Percentiles rank a stretch among this genome's conserved stretches.
These are phyloP conservation scores for Temnopleurus reevesii DNA, from an alignment of 53 echinoderm and acorn worm genomes.

Conservation along the genomic window DNA sequence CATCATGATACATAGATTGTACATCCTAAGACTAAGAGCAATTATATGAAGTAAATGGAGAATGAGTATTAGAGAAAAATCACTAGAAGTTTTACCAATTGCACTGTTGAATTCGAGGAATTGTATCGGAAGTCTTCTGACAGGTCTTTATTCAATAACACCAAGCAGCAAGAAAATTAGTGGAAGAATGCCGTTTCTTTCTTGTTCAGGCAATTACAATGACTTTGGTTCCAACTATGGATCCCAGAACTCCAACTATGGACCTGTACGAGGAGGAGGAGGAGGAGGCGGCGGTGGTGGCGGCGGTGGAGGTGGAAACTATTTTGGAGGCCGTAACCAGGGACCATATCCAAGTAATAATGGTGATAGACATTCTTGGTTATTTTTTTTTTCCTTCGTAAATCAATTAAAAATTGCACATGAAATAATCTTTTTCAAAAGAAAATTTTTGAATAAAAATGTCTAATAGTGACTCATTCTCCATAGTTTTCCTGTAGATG, in stretches of 20 bases:
- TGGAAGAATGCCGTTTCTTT: constrained; percentile 12
- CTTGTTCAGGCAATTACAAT: constrained; percentile 40
- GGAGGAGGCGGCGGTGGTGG: constrained; percentile 23
- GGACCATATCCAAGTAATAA: constrained; percentile 49
- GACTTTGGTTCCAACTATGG: constrained; percentile 58
- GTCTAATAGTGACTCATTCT: not conserved
- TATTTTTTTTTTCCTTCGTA: not conserved
- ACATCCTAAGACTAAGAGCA: too few species aligned
- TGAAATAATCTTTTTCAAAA: too few species aligned
- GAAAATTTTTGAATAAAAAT: not conserved
- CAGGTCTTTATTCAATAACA: not conserved
- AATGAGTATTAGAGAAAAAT: constrained; percentile 18
- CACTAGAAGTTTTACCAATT: too few species aligned
- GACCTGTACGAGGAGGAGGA: constrained; percentile 44
- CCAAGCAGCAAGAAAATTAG: not conserved
- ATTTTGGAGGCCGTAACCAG: constrained; percentile 48
- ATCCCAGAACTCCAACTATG: constrained; percentile 53
- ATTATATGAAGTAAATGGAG: constrained; percentile 7
- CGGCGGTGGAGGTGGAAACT: constrained; percentile 37
- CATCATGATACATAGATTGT: too few species aligned
- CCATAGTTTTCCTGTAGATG: not conserved
- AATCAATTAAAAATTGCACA: not conserved
- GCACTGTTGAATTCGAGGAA: too few species aligned
- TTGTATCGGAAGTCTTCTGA: too few species aligned
- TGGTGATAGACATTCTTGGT: constrained; percentile 15